These are phyloP conservation scores for Micrasema longulum DNA, from an alignment of 1,140 invertebrate species.

Conservation along the genomic window DNA sequence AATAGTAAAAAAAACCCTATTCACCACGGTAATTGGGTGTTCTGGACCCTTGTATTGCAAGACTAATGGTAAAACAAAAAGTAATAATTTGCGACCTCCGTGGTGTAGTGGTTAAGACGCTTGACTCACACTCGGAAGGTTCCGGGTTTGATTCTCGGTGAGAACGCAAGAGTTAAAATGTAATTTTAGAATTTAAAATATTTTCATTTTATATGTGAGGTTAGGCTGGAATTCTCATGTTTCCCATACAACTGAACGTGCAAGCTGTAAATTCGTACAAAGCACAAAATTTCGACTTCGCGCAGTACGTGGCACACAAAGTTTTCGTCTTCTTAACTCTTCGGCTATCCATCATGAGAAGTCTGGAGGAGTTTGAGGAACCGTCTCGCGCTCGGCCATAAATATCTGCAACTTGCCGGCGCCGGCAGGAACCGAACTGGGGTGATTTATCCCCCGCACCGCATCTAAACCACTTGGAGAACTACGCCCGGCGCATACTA, in stretches of 20 bases:
- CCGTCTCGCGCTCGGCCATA: conserved; percentile 8
- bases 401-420: conserved; percentile 13
- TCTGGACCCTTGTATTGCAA: too few species aligned
- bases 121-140: neutral
- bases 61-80: too few species aligned
- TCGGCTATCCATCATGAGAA: conserved; percentile 20
- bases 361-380: conserved; percentile 8
- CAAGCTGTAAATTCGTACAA: too few species aligned
- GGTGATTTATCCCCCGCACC: conserved; percentile 33
- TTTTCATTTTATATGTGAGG: neutral
- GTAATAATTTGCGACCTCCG: too few species aligned
- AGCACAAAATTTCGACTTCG: too few species aligned
- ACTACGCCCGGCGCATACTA: conserved; percentile 16
- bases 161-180: too few species aligned
- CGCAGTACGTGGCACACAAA: neutral
- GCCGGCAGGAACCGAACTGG: conserved; percentile 9
- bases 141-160: too few species aligned
- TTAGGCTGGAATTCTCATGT: neutral
- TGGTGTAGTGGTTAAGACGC: neutral
- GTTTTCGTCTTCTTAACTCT: neutral
- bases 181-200: neutral
- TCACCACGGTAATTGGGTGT: too few species aligned
- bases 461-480: conserved; percentile 23
- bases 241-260: neutral
- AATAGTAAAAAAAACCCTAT: too few species aligned